Percentiles rank a stretch among this genome's conserved stretches.
Conservation (phyloP, 2,113 vertebrate species). For the Myotis brandtii region DNA sequence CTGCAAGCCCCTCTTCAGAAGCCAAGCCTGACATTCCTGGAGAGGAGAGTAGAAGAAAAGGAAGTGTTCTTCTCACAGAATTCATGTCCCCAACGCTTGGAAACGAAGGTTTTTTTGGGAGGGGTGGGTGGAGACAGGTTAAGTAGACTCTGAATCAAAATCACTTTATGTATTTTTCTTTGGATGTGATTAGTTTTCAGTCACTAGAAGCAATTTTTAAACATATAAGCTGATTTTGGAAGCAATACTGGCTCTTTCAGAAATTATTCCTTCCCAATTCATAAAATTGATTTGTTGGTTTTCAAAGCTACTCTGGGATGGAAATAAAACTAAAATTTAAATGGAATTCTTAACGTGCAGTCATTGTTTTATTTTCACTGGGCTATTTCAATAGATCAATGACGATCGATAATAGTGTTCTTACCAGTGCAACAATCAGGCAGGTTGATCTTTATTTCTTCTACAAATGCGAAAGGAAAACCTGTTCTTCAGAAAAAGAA, state of each 20-base stretch:
- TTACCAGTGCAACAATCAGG: not conserved
- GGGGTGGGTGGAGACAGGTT: not conserved
- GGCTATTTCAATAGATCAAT: not conserved
- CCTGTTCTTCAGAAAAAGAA: not conserved
- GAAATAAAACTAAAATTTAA: constrained; percentile 53
- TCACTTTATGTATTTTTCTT: not conserved
- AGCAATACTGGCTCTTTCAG: not conserved
- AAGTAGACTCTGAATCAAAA: not conserved
- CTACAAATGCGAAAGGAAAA: constrained; percentile 14
- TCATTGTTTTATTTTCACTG: not conserved
- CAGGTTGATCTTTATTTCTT: not conserved
- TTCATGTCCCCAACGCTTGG: not conserved
- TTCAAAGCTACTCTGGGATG: constrained; percentile 38
- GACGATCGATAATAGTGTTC: not conserved
- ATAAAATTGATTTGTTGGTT: constrained; percentile 56
- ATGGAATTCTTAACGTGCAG: not conserved
- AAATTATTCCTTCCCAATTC: constrained; percentile 24
- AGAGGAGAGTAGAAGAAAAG: not conserved
- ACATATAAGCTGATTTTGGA: constrained; percentile 32
- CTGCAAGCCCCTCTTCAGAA: not conserved
- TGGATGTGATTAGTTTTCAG: constrained; percentile 9
- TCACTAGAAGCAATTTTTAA: not conserved
- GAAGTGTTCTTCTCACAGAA: not conserved
- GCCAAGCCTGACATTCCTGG: not conserved
- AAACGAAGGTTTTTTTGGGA: not conserved